Base-by-base conservation (phyloP, 2,113 vertebrate genomes). In the Ailuropoda melanoleuca region DNA sequence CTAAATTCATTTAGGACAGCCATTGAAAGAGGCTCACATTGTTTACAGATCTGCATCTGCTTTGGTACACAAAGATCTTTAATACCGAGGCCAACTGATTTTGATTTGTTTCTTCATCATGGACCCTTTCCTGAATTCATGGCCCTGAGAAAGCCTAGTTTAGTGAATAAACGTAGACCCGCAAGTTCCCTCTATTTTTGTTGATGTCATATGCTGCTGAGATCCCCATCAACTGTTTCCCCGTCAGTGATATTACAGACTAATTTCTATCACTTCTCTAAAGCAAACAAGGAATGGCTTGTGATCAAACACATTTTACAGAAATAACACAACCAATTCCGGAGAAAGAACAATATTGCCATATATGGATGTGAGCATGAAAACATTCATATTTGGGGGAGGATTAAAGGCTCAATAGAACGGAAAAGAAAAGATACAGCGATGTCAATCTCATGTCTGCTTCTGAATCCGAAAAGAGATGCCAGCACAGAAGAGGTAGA, bases 371-470 rank as follows among this genome's bases (percentile, higher is more conserved):
- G 31, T n/a, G 88, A 84, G 68, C 60, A 97, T 75, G 64, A 96
- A 96, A 95, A 92, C 46, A 93, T 50, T 83, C 83, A 93, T 97
- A 96, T 96, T 94, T 60, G 29, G 48, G 74, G 21, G 53, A 78
- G 62, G 50, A 97, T 97, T 93, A 97, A 96, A 94, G n/a, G 74
- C 58, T 94, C 97, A 90, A 92, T 81, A 75, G 78, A 96, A 96
- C 86, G 53, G 68, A 94, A 92, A 96, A 95, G 55, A 86, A 94
- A 96, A 62, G 68, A 93, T 81, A 56, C 13, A 78, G 18, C 66
- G 90, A 78, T 88, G 88, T 72, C 72, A 95, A 74, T 94, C n/a
- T 88, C 31, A 88, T 94, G 66, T 93, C 48, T 96, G 72, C 46
- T 92, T 93, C 66, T 95, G 77, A 93, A 88, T 95, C 90, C 88